Conservation (phyloP, 2,888 invertebrate species). For the Diploptera punctata region DNA sequence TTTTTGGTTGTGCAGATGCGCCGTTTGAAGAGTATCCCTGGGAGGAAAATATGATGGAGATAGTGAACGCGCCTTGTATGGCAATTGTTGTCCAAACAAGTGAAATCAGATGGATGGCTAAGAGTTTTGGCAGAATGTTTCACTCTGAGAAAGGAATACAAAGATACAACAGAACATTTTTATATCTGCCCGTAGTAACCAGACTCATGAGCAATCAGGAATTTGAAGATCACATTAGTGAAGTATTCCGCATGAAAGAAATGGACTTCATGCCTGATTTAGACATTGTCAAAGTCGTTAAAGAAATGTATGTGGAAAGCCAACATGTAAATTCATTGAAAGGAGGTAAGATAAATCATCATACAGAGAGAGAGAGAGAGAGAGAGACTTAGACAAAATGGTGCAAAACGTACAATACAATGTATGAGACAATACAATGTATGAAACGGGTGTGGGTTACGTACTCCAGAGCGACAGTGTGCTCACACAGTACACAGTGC, state of each 20-base stretch:
- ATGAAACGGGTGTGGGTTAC: too few relatives aligned
- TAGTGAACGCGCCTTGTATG: neutral
- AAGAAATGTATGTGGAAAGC: neutral
- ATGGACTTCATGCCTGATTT: conserved; percentile 11
- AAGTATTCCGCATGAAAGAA: neutral
- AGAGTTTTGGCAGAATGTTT: neutral
- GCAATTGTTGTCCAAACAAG: neutral
- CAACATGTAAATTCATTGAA: too few relatives aligned
- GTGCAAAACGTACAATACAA: too few relatives aligned
- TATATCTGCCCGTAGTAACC: neutral
- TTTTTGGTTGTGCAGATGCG: neutral
- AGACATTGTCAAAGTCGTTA: neutral
- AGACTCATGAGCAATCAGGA: neutral
- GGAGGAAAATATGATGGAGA: neutral
- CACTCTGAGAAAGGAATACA: neutral
- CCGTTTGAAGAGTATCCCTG: neutral
- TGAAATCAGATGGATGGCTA: neutral
- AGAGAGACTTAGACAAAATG: too few relatives aligned
- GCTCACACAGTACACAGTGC: too few relatives aligned
- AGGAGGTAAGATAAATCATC: too few relatives aligned
- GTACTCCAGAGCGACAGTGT: too few relatives aligned
- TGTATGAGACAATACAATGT: too few relatives aligned
- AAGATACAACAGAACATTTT: neutral
- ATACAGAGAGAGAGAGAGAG: too few relatives aligned
- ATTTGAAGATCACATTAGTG: neutral